These are phyloP conservation scores for Liparis tanakae DNA, from an alignment of 2,797 vertebrate genomes.

Conservation along the genomic window DNA sequence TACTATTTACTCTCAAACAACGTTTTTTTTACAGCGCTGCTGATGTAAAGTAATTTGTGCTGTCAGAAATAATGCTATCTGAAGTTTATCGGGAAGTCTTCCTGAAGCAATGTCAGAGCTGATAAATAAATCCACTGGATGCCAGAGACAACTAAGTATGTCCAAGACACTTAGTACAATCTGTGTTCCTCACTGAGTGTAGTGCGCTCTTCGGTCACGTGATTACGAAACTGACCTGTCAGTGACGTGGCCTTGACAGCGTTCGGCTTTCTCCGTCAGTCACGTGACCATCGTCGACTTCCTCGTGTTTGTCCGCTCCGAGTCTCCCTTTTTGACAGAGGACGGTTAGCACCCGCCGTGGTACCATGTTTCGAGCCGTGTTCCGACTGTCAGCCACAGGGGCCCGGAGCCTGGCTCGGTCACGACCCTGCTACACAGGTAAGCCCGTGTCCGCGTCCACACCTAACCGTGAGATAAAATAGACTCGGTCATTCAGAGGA, in stretches of 20 bases:
- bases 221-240: background rate
- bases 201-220: background rate
- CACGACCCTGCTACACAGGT: constrained; percentile 72
- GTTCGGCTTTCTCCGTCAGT: constrained; percentile 45
- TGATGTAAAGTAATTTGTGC: background rate
- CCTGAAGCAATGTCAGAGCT: background rate
- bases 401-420: constrained; percentile 65
- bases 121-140: background rate
- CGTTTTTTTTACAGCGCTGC: background rate
- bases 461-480: rapidly evolving
- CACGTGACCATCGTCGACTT: constrained; percentile 44
- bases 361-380: constrained; percentile 79
- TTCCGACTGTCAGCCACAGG: constrained; percentile 73
- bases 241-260: background rate
- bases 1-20: background rate
- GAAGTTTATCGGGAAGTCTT: background rate
- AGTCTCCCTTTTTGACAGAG: constrained; percentile 24
- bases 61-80: background rate
- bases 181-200: background rate
- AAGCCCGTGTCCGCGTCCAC: background rate
- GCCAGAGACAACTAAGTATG: background rate
- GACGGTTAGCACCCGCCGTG: constrained; percentile 37
- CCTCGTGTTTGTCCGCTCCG: constrained; percentile 21
- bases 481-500: rapidly evolving
- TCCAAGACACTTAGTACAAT: background rate